Evolutionary conservation across 1,140 invertebrate species (phyloP), one percentile per base, ranked within the genome.

Genomic region (Physella acuta): DNA sequence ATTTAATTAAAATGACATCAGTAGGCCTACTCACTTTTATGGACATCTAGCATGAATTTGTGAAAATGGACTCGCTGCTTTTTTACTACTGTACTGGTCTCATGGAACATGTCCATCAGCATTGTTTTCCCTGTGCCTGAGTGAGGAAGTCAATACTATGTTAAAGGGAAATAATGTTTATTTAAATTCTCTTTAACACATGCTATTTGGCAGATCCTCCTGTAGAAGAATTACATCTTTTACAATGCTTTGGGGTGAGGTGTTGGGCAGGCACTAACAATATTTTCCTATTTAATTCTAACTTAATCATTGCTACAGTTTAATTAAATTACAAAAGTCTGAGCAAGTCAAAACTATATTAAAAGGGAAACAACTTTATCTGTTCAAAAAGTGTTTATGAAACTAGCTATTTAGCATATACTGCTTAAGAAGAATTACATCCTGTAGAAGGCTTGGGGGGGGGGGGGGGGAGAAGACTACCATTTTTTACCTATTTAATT

Each of bases 51-150:
- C 97, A 99, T 99, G 79, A 99, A 99, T 56, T 92, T 91, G 84
- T 99, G 92, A 83, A 99, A 99, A 87, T 99, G 97, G 11, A 98
- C 92, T 71, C 96, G 87, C 75, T 89, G 86, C 81, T 97, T 97
- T 56, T 79, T 82, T 49, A 80, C 74, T 86, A 86, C 74, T 88
- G 79, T 82, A 82, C 90, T 91, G 76, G 89, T 90, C 79, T 94
- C 89, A 87, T 92, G 95, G 86, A 99, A 98, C 75, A 99, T 83
- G 86, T 99, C 97, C 97, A 99, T 99, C 31, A 99, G 86, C 92
- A 99, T 99, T 16, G 97, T 99, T 89, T 99, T 86, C 11, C 85
- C 85, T 76, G 78, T 81, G 31, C 85, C 85, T 84, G 67, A n/a
- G 76, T 70, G 62, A 70, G 49, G 49, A 37, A 72, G 69, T 56